Conservation (phyloP, 2,797 vertebrate genomes). For the Amniataba percoides region DNA sequence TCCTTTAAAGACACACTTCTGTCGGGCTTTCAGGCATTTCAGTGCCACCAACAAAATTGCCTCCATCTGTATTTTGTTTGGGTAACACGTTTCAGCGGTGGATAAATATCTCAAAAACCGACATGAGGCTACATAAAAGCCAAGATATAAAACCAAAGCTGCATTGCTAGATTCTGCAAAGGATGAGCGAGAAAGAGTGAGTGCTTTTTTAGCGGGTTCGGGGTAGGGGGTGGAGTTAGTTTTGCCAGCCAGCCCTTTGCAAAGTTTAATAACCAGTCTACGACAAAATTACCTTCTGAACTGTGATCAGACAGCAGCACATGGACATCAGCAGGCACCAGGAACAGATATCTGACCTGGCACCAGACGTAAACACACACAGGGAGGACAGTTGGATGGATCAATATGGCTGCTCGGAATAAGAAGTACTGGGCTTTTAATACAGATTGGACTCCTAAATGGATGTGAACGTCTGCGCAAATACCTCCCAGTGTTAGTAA, state of each 20-base stretch:
- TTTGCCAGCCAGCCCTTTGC: slow-evolving; percentile 5
- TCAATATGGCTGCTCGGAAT: slow-evolving; percentile 73
- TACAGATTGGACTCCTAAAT: slow-evolving; percentile 77
- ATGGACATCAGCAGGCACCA: slow-evolving; percentile 49
- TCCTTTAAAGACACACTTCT: neutral
- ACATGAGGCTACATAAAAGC: neutral
- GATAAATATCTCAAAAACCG: slow-evolving; percentile 25
- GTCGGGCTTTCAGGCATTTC: slow-evolving; percentile 10
- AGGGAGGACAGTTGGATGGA: slow-evolving; percentile 61
- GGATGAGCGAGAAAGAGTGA: neutral
- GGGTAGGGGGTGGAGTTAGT: neutral
- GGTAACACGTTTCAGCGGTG: neutral
- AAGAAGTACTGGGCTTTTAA: slow-evolving; percentile 69
- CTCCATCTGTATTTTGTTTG: slow-evolving; percentile 21
- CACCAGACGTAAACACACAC: slow-evolving; percentile 66
- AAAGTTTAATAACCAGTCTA: slow-evolving; percentile 19
- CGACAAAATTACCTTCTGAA: slow-evolving; percentile 41
- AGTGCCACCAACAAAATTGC: slow-evolving; percentile 15
- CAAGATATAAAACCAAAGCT: neutral
- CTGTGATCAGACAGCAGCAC: slow-evolving; percentile 49
- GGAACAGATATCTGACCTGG: slow-evolving; percentile 66
- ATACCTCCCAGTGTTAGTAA: slow-evolving; percentile 65
- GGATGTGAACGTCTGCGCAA: slow-evolving; percentile 68
- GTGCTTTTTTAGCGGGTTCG: neutral
- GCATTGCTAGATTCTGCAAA: neutral